Evolutionary conservation across 2,797 vertebrate genomes (phyloP).

Genomic region (Sarcoramphus papa): DNA sequence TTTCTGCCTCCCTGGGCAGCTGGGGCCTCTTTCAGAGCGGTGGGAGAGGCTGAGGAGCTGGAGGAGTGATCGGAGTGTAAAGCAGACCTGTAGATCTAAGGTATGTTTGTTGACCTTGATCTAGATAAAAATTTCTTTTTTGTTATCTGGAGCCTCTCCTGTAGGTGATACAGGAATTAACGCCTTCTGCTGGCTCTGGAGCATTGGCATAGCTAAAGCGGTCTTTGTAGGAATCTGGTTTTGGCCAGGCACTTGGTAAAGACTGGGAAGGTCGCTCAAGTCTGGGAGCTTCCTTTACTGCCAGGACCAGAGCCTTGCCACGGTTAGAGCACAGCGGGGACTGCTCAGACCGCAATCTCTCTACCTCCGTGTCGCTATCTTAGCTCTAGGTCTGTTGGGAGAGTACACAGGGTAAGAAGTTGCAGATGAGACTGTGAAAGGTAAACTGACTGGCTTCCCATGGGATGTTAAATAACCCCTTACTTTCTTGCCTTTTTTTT

Average conservation of each 20-base stretch:
- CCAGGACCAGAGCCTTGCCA: background rate
- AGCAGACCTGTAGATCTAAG: background rate
- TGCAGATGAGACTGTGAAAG: no score
- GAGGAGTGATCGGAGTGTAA: rapidly evolving
- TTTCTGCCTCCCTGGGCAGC: background rate
- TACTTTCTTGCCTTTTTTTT: background rate
- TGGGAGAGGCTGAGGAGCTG: background rate
- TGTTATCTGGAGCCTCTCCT: background rate
- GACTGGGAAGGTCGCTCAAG: background rate
- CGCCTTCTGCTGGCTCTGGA: background rate
- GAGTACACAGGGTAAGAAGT: rapidly evolving
- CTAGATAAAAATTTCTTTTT: background rate
- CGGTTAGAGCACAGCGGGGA: rapidly evolving
- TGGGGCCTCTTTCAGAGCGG: rapidly evolving
- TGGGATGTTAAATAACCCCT: background rate
- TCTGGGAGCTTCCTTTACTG: background rate
- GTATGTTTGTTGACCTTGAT: background rate
- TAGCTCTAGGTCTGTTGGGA: background rate
- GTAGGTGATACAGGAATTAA: rapidly evolving
- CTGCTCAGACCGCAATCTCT: rapidly evolving
- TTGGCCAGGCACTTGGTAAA: background rate
- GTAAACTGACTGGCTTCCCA: background rate
- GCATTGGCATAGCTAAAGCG: rapidly evolving
- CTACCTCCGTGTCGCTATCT: rapidly evolving
- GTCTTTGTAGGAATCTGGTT: rapidly evolving